Base-by-base conservation (phyloP, 1,140 invertebrate species). In the Drosophila sucinea region DNA sequence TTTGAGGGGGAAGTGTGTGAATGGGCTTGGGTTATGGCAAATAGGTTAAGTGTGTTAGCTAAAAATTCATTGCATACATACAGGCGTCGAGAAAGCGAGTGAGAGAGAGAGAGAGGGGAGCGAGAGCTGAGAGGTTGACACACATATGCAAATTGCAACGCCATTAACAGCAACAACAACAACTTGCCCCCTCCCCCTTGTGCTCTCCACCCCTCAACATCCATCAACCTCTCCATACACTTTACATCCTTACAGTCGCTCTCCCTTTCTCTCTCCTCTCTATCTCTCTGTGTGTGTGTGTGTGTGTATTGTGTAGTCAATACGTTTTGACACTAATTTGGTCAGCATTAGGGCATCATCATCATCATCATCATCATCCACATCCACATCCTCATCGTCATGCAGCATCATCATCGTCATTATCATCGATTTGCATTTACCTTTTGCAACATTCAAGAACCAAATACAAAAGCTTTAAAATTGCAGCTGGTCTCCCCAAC, bases 321-420 rank as follows among this genome's bases (percentile, higher is more conserved):
- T 86, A 87, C 75, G 72, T 87, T 87, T 77, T 87, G 82, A 86
- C 82, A 86, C 79, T 86, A 86, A 86, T 86, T 86, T 87, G 79
- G 82, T 74, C 71, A 76, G 72, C 71, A 79, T 86, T 86, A 69
- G 74, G 56, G 69, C 67, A 74, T 67, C 74, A 73, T 55, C 61
- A 75, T 38, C 74, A 74, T 56, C 73, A 68, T 60, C 73, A 81
- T 35, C 58, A 47, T 56, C 57, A 51, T 63, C 41, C 66, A 60
- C 27, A 63, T 62, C 62, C 40, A 54, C 58, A 67, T 55, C n/a
- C 63, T 72, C 30, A 38, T 56, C 54, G n/a, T 32, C 11, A 27
- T 56, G 3, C 11, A 11, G 35, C 8, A 3, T 4, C 35, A 38
- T 38, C 55, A 29, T 41, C 55, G n/a, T 62, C 60, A 25, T n/a